These are phyloP conservation scores for Podilymbus podiceps DNA, from an alignment of 2,113 vertebrate genomes.

Conservation along the genomic window DNA sequence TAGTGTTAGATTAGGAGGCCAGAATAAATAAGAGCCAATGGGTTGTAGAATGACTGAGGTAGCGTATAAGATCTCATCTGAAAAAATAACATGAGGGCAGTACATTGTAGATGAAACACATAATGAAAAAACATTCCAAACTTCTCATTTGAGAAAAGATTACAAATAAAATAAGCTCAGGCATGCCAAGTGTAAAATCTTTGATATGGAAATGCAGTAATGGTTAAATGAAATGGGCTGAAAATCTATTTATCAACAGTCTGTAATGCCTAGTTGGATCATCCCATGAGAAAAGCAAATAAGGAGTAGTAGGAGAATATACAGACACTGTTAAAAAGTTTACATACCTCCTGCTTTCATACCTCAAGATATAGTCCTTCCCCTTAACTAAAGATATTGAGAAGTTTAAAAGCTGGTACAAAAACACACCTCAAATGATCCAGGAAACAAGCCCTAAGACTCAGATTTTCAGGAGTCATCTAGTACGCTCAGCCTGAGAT, in stretches of 20 bases:
- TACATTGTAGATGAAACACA: slow-evolving; percentile 42
- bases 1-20: slow-evolving; percentile 51
- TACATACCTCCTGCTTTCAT: slow-evolving; percentile 20
- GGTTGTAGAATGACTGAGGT: slow-evolving; percentile 42
- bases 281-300: slow-evolving; percentile 64
- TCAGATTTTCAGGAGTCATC: background rate
- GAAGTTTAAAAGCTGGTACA: background rate
- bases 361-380: background rate
- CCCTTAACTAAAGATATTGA: background rate
- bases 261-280: slow-evolving; percentile 41
- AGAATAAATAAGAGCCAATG: slow-evolving; percentile 58
- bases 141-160: slow-evolving; percentile 43
- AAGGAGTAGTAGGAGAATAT: slow-evolving; percentile 34
- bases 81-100: slow-evolving; percentile 46
- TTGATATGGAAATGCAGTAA: slow-evolving; percentile 66
- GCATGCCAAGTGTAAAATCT: slow-evolving; percentile 48
- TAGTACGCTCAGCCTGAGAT: background rate
- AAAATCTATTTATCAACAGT: slow-evolving; percentile 59
- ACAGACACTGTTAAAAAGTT: background rate
- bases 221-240: slow-evolving; percentile 51
- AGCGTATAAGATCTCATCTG: slow-evolving; percentile 40
- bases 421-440: background rate
- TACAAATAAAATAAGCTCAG: slow-evolving; percentile 45
- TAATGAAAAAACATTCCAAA: slow-evolving; percentile 48
- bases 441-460: background rate